These are phyloP conservation scores for Ametastegia equiseti DNA, from an alignment of 2,888 invertebrate genomes.

Conservation along the genomic window DNA sequence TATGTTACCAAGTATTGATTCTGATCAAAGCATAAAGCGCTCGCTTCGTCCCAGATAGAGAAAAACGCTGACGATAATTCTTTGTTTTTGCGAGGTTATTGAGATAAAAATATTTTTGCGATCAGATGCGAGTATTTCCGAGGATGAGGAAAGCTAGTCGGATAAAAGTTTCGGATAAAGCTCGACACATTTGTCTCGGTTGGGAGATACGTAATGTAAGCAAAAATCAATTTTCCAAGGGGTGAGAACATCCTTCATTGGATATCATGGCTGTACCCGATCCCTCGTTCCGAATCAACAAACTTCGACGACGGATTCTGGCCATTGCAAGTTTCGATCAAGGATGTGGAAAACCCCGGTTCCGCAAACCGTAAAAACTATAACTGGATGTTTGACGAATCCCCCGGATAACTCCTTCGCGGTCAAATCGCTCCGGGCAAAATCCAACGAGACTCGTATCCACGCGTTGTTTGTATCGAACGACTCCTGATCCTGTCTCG, in stretches of 20 bases:
- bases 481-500: constrained; percentile 21
- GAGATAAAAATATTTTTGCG: too few relatives aligned
- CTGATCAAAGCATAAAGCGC: too few relatives aligned
- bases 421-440: neutral
- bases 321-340: constrained; percentile 1
- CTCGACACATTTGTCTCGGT: neutral
- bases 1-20: too few relatives aligned
- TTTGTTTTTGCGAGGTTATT: too few relatives aligned
- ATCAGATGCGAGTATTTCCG: too few relatives aligned
- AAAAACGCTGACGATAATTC: too few relatives aligned
- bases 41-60: too few relatives aligned
- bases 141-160: too few relatives aligned
- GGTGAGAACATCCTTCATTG: neutral
- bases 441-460: neutral
- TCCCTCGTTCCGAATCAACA: constrained; percentile 17
- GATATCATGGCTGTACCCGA: neutral
- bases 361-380: constrained; percentile 17
- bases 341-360: constrained; percentile 20
- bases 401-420: constrained; percentile 5
- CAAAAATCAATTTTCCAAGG: constrained; percentile 2
- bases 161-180: neutral
- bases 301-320: constrained; percentile 22
- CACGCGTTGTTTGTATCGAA: constrained; percentile 29
- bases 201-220: neutral
- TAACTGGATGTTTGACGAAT: constrained; percentile 27